Percentiles rank a stretch among this genome's conserved stretches.
phyloP scores from a whole-genome alignment of 2,113 vertebrate species.

The Cryptomyrus ogoouensis region DNA sequence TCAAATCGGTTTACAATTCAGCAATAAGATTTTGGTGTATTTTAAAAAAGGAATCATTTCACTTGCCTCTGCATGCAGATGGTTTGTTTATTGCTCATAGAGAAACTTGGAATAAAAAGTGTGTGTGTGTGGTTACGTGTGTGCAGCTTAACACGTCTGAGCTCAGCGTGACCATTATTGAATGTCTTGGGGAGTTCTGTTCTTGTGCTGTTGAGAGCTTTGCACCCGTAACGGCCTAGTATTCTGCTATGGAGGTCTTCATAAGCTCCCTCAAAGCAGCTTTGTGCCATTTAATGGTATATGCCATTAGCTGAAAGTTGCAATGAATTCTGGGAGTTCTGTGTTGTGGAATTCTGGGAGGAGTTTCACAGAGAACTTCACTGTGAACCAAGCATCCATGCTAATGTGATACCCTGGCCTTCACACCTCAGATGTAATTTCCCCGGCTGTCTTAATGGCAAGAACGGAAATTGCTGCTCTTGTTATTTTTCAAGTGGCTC shows the following conservation, averaged over 20 bases:
- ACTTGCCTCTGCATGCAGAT: neutral
- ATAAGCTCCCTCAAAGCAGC: neutral
- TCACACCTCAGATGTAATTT: neutral
- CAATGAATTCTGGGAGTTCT: neutral
- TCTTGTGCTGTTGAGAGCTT: neutral
- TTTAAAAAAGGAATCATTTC: neutral
- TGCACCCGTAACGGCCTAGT: neutral
- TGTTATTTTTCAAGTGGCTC: neutral
- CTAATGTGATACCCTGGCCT: neutral
- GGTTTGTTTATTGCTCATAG: neutral
- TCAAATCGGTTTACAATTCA: neutral
- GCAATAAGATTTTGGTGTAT: neutral
- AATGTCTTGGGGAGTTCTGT: neutral
- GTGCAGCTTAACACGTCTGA: neutral
- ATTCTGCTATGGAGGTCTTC: neutral
- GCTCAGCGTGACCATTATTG: neutral
- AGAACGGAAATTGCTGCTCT: neutral
- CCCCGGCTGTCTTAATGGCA: neutral
- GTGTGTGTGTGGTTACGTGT: conserved; percentile 1
- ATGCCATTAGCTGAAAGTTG: neutral
- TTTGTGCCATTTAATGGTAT: neutral
- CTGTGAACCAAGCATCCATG: neutral
- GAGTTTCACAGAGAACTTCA: neutral
- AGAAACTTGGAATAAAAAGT: neutral
- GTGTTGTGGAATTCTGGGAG: neutral